Evolutionary conservation across 2,797 vertebrate species (phyloP), one percentile per base, ranked within the genome.

Genomic region (Oreortyx pictus): DNA sequence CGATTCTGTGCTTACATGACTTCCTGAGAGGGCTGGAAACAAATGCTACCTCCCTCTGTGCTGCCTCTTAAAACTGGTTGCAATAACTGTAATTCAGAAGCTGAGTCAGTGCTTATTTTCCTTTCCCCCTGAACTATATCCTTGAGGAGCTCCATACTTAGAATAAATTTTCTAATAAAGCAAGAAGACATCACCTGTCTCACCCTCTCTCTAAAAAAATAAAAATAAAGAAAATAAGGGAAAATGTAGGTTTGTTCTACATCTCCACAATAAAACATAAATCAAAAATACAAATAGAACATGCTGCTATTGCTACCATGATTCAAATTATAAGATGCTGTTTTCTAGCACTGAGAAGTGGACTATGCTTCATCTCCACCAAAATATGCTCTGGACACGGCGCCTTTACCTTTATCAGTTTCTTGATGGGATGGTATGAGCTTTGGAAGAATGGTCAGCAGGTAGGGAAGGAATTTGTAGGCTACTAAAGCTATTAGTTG

Each of bases 11-110:
- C 73, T 92, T 82, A 64, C 57, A 11, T 56, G 50, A 11, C 73
- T 80, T 91, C 33, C 43, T 43, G 60, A 39, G 64, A 80, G 60
- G 23, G 41, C 4, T 77, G 77, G 79, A 81, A 89, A 90, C 52
- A 84, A 75, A 54, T 24, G 29, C 11, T 75, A 9, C 74, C 64
- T 76, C 37, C 35, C 19, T 14, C 29, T 24, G 33, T 61, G 77
- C 65, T 74, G 49, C 67, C 49, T 83, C 46, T 46, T 33, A 54
- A 78, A 83, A 68, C 6, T 41, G 29, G 33, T 35, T 61, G 54
- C 62, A 79, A 5, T 59, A 72, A 57, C 52, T 68, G 7, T 77
- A 72, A 75, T 44, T 71, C 62, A 66, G 64, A 35, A 79, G 60
- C 67, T 59, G 70, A 78, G 49, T 65, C 80, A 61, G 43, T 47